Percentiles rank a stretch among this genome's conserved stretches.
These are phyloP conservation scores for Meloidogyne floridensis DNA, from an alignment of 1,140 invertebrate genomes.

Conservation along the genomic window DNA sequence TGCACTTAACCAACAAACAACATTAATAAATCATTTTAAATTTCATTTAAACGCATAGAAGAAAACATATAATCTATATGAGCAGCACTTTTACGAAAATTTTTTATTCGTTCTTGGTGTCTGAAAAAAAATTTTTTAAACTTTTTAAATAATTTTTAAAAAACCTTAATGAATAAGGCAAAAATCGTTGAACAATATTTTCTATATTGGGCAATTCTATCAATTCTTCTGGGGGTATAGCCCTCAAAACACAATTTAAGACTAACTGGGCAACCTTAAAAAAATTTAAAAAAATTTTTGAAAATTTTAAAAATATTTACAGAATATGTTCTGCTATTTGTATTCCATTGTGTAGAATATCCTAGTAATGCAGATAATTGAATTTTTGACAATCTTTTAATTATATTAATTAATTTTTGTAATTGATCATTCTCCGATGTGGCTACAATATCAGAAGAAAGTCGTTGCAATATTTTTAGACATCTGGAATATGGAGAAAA, in stretches of 20 bases:
- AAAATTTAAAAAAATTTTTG: neutral
- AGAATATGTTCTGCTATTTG: conserved; percentile 52
- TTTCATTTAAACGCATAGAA: conserved; percentile 43
- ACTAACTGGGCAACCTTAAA: conserved; percentile 56
- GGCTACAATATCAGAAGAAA: conserved; percentile 28
- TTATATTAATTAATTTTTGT: conserved; percentile 25
- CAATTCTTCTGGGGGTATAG: conserved; percentile 48
- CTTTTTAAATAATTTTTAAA: neutral
- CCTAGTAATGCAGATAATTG: conserved; percentile 54
- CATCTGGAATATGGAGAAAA: conserved; percentile 30
- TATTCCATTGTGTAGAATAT: conserved; percentile 62
- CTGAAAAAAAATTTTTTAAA: conserved; percentile 45
- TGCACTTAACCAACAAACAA: neutral
- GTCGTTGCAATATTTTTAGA: conserved; percentile 48
- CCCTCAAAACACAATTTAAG: conserved; percentile 49
- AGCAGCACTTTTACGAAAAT: conserved; percentile 38
- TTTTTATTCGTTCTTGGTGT: conserved; percentile 57
- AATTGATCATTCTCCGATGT: conserved; percentile 35
- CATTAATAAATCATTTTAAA: neutral
- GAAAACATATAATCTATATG: conserved; percentile 49
- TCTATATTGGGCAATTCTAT: conserved; percentile 53
- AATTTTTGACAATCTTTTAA: conserved; percentile 38
- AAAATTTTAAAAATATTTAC: conserved; percentile 33
- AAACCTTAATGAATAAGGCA: conserved; percentile 59
- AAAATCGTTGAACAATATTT: conserved; percentile 50